Evolutionary conservation across 1,140 invertebrate genomes (phyloP).

Genomic region (Rhynchophorus ferrugineus): DNA sequence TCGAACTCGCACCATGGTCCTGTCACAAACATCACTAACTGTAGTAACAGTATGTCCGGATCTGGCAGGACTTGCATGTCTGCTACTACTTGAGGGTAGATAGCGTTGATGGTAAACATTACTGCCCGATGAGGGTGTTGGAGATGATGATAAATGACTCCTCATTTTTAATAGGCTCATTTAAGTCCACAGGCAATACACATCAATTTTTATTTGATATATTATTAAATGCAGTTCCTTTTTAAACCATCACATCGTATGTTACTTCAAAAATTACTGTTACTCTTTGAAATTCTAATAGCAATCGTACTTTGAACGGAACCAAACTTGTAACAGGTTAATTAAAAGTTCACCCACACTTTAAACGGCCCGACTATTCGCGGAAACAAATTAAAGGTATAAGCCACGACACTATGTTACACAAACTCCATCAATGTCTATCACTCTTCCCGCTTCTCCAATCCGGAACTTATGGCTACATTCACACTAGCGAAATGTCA

Average conservation of each 20-base stretch:
- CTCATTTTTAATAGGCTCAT: constrained; percentile 6
- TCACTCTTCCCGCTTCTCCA: too few species aligned
- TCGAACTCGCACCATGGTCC: constrained; percentile 36
- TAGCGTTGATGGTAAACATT: constrained; percentile 15
- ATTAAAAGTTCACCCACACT: not conserved
- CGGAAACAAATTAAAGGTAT: not conserved
- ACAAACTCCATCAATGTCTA: too few species aligned
- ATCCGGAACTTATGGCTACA: too few species aligned
- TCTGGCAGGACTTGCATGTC: constrained; percentile 20
- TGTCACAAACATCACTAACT: constrained; percentile 28
- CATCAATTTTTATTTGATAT: too few species aligned
- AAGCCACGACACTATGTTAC: too few species aligned
- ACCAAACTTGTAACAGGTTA: not conserved
- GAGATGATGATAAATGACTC: constrained; percentile 10
- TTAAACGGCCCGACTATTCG: not conserved
- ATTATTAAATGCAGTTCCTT: too few species aligned
- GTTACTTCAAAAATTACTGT: too few species aligned
- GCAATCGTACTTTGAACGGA: not conserved
- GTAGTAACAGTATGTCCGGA: constrained; percentile 18
- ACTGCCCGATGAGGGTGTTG: constrained; percentile 3
- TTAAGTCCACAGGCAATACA: too few species aligned
- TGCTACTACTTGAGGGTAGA: constrained; percentile 3
- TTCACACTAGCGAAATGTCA: not conserved
- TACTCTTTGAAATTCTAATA: too few species aligned
- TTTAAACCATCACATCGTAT: too few species aligned